A percentile compares a stretch with the other conserved stretches of the same genome.
phyloP scores from a whole-genome alignment of 2,888 invertebrate species.

The Doris montereyensis region DNA sequence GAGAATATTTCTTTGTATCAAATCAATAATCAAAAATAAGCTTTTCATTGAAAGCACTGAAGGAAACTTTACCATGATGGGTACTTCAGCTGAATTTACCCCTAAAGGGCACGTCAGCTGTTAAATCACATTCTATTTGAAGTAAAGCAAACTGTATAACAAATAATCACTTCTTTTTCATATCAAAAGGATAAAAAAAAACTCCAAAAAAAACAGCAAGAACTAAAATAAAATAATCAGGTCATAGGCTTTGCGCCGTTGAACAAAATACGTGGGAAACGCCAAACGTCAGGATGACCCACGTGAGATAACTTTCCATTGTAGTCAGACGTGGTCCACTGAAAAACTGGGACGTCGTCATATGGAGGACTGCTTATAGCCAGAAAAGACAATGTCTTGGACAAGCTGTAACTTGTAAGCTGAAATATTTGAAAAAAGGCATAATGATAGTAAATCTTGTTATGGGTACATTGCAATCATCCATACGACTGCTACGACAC shows the following conservation, averaged over 20 bases:
- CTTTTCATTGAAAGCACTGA: too few relatives aligned
- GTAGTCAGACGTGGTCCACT: constrained; percentile 83
- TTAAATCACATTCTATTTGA: too few relatives aligned
- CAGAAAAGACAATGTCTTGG: constrained; percentile 75
- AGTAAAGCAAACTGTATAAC: too few relatives aligned
- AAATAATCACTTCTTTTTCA: too few relatives aligned
- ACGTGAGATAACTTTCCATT: constrained; percentile 77
- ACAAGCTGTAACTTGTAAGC: constrained; percentile 38
- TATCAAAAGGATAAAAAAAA: background rate
- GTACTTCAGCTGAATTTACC: too few relatives aligned
- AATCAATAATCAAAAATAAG: too few relatives aligned
- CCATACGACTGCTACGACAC: too few relatives aligned
- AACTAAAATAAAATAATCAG: background rate
- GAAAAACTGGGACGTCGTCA: constrained; percentile 81
- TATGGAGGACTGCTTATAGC: constrained; percentile 77
- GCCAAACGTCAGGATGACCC: constrained; percentile 84
- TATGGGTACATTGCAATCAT: too few relatives aligned
- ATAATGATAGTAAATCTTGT: background rate
- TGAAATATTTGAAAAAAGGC: background rate
- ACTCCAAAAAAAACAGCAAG: background rate
- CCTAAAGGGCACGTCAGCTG: too few relatives aligned
- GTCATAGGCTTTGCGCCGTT: constrained; percentile 49
- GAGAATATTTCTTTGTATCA: too few relatives aligned
- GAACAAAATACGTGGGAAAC: constrained; percentile 76
- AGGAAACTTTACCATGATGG: too few relatives aligned